Conservation (phyloP, 2,888 invertebrate species). For the Caenorhabditis afra region DNA sequence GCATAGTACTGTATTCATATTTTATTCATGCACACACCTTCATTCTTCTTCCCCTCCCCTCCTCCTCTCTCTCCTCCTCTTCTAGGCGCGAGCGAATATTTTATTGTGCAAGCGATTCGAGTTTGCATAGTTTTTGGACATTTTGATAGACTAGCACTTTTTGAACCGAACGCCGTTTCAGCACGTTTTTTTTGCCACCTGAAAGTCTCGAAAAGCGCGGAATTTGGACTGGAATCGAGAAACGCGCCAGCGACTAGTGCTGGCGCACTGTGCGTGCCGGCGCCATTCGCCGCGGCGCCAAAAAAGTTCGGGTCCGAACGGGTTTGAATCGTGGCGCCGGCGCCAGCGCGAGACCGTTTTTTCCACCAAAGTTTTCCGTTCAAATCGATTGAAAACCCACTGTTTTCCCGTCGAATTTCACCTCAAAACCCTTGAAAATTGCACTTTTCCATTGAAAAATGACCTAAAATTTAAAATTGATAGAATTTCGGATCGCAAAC, state of each 20-base stretch:
- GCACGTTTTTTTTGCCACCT: too few species aligned
- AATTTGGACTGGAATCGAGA: neutral
- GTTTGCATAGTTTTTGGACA: too few species aligned
- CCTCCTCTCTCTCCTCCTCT: neutral
- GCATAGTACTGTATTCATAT: slow-evolving; percentile 56
- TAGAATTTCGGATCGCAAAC: neutral
- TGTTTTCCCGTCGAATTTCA: neutral
- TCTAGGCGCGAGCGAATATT: neutral
- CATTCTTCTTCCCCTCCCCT: neutral
- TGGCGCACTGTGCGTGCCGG: slow-evolving; percentile 27
- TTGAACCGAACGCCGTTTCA: neutral
- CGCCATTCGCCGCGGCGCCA: slow-evolving; percentile 40
- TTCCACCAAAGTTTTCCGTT: neutral
- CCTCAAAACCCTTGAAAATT: neutral
- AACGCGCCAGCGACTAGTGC: slow-evolving; percentile 12
- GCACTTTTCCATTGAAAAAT: slow-evolving; percentile 1
- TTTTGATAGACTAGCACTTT: too few species aligned
- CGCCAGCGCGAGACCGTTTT: too few species aligned
- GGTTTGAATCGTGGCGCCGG: slow-evolving; percentile 31
- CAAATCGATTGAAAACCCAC: too few species aligned
- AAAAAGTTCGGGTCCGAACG: slow-evolving; percentile 42
- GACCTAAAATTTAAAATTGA: slow-evolving; percentile 29
- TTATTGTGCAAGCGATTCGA: neutral
- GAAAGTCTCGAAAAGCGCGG: neutral
- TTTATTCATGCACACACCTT: slow-evolving; percentile 36